Percentiles rank a stretch among this genome's conserved stretches.
Conservation (phyloP, 2,113 vertebrate species). For the Ailurus styani region DNA sequence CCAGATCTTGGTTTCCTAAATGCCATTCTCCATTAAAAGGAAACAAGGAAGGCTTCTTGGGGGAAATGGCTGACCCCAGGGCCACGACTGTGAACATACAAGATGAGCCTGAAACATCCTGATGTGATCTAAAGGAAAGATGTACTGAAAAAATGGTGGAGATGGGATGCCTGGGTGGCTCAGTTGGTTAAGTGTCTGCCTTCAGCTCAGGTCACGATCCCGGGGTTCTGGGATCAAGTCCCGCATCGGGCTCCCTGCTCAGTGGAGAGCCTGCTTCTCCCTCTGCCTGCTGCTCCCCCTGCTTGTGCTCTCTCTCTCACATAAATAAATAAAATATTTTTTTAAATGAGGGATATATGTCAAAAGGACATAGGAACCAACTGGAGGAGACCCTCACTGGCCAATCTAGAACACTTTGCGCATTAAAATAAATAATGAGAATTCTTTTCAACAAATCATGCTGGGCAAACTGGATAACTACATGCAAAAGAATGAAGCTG, state of each 20-base stretch:
- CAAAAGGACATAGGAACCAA: background rate
- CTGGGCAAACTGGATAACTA: background rate
- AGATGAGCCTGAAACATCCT: background rate
- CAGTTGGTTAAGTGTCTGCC: too few species aligned
- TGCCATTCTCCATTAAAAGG: background rate
- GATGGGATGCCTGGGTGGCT: too few species aligned
- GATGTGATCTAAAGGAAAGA: background rate
- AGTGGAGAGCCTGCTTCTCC: too few species aligned
- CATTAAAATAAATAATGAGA: background rate
- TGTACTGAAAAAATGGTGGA: background rate
- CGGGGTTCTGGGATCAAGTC: too few species aligned
- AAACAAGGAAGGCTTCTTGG: background rate
- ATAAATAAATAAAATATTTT: too few species aligned
- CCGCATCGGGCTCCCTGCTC: too few species aligned
- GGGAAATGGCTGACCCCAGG: background rate
- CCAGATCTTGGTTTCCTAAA: background rate
- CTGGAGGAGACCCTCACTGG: background rate
- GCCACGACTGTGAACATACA: background rate
- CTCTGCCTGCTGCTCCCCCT: too few species aligned
- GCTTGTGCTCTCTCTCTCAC: too few species aligned
- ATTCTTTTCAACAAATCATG: background rate
- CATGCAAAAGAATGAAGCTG: background rate
- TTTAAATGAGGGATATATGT: background rate
- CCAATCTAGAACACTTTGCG: background rate
- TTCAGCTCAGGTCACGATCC: too few species aligned